Conservation (phyloP, 2,113 vertebrate species). For the Rissa tridactyla region DNA sequence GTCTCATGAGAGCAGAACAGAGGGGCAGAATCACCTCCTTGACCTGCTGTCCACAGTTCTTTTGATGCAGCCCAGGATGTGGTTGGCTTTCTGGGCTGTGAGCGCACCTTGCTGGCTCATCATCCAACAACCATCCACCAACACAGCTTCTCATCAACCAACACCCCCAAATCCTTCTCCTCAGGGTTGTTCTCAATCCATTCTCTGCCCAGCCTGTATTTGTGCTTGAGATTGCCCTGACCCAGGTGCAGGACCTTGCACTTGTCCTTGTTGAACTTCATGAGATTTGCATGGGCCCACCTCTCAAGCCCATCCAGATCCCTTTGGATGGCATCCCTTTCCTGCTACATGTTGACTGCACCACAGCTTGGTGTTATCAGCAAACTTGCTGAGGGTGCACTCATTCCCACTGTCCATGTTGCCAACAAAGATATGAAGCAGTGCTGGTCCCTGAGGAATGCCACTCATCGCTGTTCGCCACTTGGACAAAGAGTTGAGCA, state of each 20-base stretch:
- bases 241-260: neutral
- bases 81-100: no score
- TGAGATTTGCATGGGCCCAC: neutral
- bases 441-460: neutral
- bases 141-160: no score
- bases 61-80: no score
- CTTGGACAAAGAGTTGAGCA: neutral
- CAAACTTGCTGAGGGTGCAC: neutral
- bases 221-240: neutral
- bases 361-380: neutral
- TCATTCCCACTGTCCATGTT: neutral
- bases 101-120: no score
- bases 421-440: neutral
- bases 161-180: no score
- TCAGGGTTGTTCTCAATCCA: no score
- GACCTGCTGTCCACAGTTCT: no score
- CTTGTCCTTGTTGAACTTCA: neutral
- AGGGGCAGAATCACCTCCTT: no score
- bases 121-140: no score
- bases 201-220: no score
- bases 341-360: neutral
- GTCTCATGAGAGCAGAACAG: no score
- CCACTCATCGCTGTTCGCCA: neutral
- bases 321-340: neutral
- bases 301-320: no score